Conservation (phyloP, 2,113 vertebrate species). For the Typhlomys cinereus region DNA sequence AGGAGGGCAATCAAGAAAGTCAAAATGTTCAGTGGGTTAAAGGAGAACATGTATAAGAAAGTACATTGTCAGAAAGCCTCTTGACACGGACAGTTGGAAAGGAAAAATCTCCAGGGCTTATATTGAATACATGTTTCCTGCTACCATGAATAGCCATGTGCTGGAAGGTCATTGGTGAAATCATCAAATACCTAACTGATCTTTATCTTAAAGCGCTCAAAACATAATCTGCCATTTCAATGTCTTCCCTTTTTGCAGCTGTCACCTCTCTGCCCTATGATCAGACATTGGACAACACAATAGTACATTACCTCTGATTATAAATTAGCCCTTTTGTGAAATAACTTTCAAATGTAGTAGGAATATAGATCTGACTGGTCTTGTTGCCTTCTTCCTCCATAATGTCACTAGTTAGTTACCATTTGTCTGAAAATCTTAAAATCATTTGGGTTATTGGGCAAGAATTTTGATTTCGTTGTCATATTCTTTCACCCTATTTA, state of each 20-base stretch:
- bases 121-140: no score
- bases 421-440: neutral
- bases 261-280: neutral
- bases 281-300: neutral
- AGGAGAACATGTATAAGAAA: conserved; percentile 86
- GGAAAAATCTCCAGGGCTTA: no score
- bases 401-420: neutral
- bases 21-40: conserved; percentile 86
- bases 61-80: no score
- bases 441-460: neutral
- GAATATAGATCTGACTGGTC: neutral
- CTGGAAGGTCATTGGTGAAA: neutral
- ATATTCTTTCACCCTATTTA: neutral
- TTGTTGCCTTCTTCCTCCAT: neutral
- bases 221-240: conserved; percentile 74
- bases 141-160: neutral
- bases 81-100: no score
- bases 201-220: conserved; percentile 86
- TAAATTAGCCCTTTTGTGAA: neutral
- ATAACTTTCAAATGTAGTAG: neutral
- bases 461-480: neutral
- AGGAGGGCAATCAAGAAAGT: no score
- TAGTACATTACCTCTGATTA: neutral
- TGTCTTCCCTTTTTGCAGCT: neutral
- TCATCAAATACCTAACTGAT: conserved; percentile 79